A percentile compares a stretch with the other conserved stretches of the same genome.
phyloP scores from a whole-genome alignment of 2,888 invertebrate genomes.

The Diogma glabrata region DNA sequence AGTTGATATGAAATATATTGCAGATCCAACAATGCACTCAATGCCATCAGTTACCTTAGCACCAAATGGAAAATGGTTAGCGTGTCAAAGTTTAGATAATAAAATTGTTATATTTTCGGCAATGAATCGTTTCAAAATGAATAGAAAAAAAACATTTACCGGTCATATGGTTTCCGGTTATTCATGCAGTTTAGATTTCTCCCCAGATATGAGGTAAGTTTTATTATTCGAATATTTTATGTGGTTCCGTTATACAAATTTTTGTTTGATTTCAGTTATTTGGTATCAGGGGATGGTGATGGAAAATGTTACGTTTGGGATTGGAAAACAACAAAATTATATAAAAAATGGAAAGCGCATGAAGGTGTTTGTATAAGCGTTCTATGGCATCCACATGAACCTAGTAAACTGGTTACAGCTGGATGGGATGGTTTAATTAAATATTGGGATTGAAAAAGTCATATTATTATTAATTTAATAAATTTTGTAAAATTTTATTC shows the following conservation, averaged over 20 bases:
- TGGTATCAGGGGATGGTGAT: conserved; percentile 97
- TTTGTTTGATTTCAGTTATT: conserved; percentile 54
- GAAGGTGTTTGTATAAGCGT: conserved; percentile 92
- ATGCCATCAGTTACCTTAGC: conserved; percentile 93
- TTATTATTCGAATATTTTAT: too few relatives aligned
- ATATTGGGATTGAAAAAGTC: conserved; percentile 68
- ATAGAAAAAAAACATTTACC: conserved; percentile 93
- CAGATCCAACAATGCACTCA: conserved; percentile 98
- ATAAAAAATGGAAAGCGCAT: conserved; percentile 98
- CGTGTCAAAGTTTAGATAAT: conserved; percentile 99
- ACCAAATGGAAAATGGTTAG: conserved; percentile 97
- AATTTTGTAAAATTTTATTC: background rate
- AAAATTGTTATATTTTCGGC: conserved; percentile 97
- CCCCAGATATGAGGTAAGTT: conserved; percentile 89
- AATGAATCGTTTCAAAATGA: conserved; percentile 93
- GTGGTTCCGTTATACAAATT: conserved; percentile 9
- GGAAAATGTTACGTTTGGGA: conserved; percentile 99
- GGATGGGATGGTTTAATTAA: conserved; percentile 99
- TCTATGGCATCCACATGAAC: conserved; percentile 98
- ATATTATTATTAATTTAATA: background rate
- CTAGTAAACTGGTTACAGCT: conserved; percentile 92
- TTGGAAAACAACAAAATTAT: conserved; percentile 97
- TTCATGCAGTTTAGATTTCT: conserved; percentile 93
- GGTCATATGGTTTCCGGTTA: conserved; percentile 99
- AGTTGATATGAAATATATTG: conserved; percentile 99